Conservation (phyloP, 2,888 invertebrate species). For the Nowickia ferox region DNA sequence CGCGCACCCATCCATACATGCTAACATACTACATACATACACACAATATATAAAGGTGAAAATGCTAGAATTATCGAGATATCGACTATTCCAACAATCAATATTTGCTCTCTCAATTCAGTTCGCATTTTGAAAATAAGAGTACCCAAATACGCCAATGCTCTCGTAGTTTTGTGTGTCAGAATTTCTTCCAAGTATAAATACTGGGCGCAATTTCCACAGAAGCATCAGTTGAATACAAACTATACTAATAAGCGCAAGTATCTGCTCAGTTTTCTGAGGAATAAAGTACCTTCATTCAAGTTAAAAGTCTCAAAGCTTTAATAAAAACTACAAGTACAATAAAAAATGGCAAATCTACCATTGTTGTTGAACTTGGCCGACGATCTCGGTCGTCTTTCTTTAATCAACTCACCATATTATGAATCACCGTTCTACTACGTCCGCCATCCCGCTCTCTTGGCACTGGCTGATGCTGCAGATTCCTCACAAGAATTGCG, state of each 20-base stretch:
- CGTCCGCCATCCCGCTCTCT: conserved; percentile 44
- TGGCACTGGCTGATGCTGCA: conserved; percentile 79
- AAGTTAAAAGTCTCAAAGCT: no score
- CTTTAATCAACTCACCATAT: conserved; percentile 61
- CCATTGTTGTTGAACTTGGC: conserved; percentile 79
- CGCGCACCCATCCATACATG: no score
- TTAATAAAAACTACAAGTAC: not conserved
- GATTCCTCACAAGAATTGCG: conserved; percentile 87
- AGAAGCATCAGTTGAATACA: conserved; percentile 61
- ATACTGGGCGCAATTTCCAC: conserved; percentile 28
- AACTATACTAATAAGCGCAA: conserved; percentile 11
- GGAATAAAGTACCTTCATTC: no score
- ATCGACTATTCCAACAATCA: not conserved
- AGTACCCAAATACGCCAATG: not conserved
- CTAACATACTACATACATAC: no score
- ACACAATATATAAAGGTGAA: not conserved
- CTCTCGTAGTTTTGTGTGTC: not conserved
- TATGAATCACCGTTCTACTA: conserved; percentile 53
- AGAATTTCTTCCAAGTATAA: conserved; percentile 49
- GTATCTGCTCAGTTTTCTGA: not conserved
- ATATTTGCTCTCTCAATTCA: not conserved
- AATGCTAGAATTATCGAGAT: conserved; percentile 45
- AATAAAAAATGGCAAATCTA: conserved; percentile 77
- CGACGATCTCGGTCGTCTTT: conserved; percentile 76
- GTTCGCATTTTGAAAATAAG: not conserved